Base-by-base conservation (phyloP, 2,888 invertebrate species). In the Junonia oenone region DNA sequence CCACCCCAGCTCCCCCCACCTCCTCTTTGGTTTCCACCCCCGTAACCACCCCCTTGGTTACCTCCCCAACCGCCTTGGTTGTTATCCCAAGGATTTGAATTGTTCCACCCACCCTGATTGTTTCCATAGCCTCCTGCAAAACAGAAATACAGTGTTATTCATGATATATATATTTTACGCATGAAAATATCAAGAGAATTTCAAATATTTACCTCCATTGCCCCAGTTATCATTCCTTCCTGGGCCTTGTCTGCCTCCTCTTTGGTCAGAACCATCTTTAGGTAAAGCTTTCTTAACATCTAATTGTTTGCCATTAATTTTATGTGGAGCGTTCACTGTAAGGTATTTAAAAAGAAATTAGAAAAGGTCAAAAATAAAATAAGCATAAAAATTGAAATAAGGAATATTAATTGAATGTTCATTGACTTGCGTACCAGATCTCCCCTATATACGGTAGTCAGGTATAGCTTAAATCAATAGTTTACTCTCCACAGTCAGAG, bases 211-310 rank as follows among this genome's bases (percentile, higher is more conserved):
- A 72, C 78, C 78, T 59, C 71, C 70, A 70, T 71, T 80, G 19
- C 85, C 85, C 85, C 86, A 84, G 61, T 56, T 84, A 49, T 86
- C 84, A 67, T 73, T 82, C 63, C 85, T 73, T 51, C 78, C 71
- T 71, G 83, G 75, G 67, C 92, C 75, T 76, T 79, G 79, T 59
- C 91, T 84, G 40, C 92, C 90, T 33, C 92, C 91, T 58, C 91
- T 85, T 58, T 92, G 83, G 4, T 92, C 91, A 37, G 92, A 90
- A 27, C 93, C 92, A 67, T 96, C 95, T 78, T 97, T 97, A 54
- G 97, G 96, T 37, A 98, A 86, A 5, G 98, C 98, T 87, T 98
- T 98, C 76, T 98, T 98, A 0, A 98, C 98, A 84, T 98, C 98
- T 27, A 98, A 93, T 70, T 94, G 94, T 76, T 97, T 97, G 1